Conservation (phyloP, 1,140 invertebrate species). For the Diachasmimorpha longicaudata region DNA sequence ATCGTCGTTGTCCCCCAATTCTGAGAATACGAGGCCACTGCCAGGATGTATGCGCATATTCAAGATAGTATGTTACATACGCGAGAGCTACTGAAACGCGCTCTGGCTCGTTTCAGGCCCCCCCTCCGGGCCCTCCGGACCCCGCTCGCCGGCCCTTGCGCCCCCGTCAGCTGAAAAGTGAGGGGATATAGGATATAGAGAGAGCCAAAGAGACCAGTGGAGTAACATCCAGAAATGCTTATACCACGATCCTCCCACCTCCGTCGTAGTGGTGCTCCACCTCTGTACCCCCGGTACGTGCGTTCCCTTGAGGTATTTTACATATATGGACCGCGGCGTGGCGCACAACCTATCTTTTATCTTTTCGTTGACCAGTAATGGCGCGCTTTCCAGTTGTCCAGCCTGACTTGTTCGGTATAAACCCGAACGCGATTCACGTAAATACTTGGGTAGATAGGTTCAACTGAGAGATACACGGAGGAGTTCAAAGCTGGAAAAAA, state of each 20-base stretch:
- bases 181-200: not conserved
- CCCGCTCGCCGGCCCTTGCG: conserved; percentile 15
- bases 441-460: not conserved
- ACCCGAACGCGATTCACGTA: not conserved
- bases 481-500: no score
- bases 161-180: not conserved
- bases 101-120: conserved; percentile 16
- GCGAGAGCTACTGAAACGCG: conserved; percentile 48
- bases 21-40: conserved; percentile 53
- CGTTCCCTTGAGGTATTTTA: conserved; percentile 58
- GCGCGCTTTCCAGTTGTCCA: conserved; percentile 31
- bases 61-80: conserved; percentile 63
- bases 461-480: not conserved
- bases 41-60: conserved; percentile 61
- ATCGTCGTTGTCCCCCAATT: conserved; percentile 44
- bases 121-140: not conserved
- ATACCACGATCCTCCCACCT: not conserved
- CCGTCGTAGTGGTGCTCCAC: not conserved
- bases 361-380: conserved; percentile 46
- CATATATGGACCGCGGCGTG: conserved; percentile 55
- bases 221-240: not conserved
- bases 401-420: not conserved
- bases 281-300: conserved; percentile 42
- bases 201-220: not conserved
- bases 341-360: conserved; percentile 48